Evolutionary conservation across 2,113 vertebrate genomes (phyloP).

Genomic region (Campylomormyrus tamandua): DNA sequence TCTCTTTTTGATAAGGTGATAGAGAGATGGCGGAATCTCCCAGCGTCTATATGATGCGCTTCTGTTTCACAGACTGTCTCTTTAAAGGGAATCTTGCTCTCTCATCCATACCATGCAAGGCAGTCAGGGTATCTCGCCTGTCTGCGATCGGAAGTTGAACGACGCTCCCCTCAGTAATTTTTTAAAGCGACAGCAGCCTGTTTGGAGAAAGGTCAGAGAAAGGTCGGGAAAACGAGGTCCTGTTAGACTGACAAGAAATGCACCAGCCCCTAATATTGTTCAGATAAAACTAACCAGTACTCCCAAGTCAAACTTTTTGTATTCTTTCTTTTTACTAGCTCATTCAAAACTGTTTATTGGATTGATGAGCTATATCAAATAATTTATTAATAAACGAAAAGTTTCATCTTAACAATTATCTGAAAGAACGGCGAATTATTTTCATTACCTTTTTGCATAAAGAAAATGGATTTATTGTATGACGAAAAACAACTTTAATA

Average conservation of each 20-base stretch:
- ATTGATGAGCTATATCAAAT: neutral
- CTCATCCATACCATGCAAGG: conserved; percentile 52
- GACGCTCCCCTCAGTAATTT: conserved; percentile 65
- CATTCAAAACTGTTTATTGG: conserved; percentile 30
- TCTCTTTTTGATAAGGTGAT: conserved; percentile 41
- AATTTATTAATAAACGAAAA: neutral
- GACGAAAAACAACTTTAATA: neutral
- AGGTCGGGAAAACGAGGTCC: conserved; percentile 73
- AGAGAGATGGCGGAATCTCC: conserved; percentile 42
- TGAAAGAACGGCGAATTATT: neutral
- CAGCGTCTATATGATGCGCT: conserved; percentile 47
- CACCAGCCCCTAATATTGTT: conserved; percentile 51
- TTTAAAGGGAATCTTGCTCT: conserved; percentile 59
- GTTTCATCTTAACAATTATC: neutral
- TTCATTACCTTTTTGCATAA: neutral
- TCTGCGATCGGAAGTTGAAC: conserved; percentile 66
- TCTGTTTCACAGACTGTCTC: conserved; percentile 59
- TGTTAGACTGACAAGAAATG: conserved; percentile 57
- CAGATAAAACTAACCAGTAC: conserved; percentile 43
- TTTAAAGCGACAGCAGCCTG: conserved; percentile 80
- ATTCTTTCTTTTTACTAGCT: neutral
- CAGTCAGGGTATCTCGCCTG: conserved; percentile 47
- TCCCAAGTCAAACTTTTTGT: conserved; percentile 15
- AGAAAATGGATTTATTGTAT: neutral
- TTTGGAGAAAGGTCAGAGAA: conserved; percentile 76